Evolutionary conservation across 2,888 invertebrate species (phyloP).

Genomic region (Abrostola tripartita): DNA sequence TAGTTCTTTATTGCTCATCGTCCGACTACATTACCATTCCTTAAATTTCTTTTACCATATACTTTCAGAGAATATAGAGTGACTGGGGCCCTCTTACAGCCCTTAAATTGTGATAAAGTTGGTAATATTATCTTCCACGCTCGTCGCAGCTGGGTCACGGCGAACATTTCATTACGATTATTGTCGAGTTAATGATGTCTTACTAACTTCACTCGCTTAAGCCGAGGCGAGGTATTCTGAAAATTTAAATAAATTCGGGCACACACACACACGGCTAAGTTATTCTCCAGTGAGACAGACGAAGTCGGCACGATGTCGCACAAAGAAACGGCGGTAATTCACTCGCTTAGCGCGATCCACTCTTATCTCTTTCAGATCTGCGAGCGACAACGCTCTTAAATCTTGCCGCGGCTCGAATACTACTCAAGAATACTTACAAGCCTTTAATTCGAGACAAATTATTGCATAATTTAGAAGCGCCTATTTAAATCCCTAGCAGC

Average conservation of each 20-base stretch:
- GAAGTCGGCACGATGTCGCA: slow-evolving; percentile 64
- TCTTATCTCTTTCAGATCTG: slow-evolving; percentile 78
- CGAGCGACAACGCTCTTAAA: slow-evolving; percentile 76
- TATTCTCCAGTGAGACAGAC: slow-evolving; percentile 62
- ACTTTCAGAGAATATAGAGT: slow-evolving; percentile 63
- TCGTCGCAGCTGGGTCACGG: slow-evolving; percentile 70
- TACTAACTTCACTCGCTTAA: slow-evolving; percentile 72
- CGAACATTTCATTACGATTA: slow-evolving; percentile 81
- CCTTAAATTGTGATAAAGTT: slow-evolving; percentile 73
- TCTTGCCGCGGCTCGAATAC: slow-evolving; percentile 74
- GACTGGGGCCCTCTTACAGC: slow-evolving; percentile 63
- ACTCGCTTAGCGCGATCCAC: slow-evolving; percentile 76
- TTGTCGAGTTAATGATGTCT: slow-evolving; percentile 79
- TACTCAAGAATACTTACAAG: slow-evolving; percentile 75
- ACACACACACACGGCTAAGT: slow-evolving; percentile 69
- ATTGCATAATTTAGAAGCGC: slow-evolving; percentile 74
- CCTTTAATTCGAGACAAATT: slow-evolving; percentile 79
- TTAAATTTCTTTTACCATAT: slow-evolving; percentile 60
- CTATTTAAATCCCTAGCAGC: slow-evolving; percentile 46
- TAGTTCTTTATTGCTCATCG: slow-evolving; percentile 61
- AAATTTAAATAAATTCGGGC: slow-evolving; percentile 79
- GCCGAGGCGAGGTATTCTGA: slow-evolving; percentile 68
- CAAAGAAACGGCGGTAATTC: slow-evolving; percentile 78
- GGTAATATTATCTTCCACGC: slow-evolving; percentile 68
- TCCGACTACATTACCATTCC: slow-evolving; percentile 53